Base-by-base conservation (phyloP, 35 echinoderm and acorn worm species). In the Chiridota heheva region DNA sequence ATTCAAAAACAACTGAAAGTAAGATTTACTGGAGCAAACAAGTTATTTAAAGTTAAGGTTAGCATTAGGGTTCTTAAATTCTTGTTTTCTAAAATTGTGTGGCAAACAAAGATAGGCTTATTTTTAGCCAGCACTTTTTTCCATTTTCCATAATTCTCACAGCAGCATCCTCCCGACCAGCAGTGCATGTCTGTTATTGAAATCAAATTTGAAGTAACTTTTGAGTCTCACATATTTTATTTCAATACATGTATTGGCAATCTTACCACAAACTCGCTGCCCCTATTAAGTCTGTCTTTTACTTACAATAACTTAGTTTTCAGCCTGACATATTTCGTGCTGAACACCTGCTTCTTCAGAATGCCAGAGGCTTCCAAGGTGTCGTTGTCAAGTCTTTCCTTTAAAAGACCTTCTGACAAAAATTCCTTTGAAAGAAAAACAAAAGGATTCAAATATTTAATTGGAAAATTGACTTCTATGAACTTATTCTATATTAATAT, bases 231-330 rank as follows among this genome's bases (percentile, higher is more conserved):
- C 30, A 69, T 5, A 6, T 3, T 5, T 7, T 5, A 4, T 2
- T 8, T 69, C 65, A 35, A 5, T 4, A 32, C 33, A 8, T 69
- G 20, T 31, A 7, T 35, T 7, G n/a, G 6, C 6, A 35, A 6
- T n/a, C 27, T 63, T 63, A 13, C 31, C 27, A 13, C 7, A 69
- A 10, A 39, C 17, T 39, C 8, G 17, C 7, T 35, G 24, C 41
- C 17, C 33, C 17, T 35, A 69, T 25, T n/a, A n/a, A n/a, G n/a
- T n/a, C n/a, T n/a, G n/a, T n/a, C n/a, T n/a, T n/a, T n/a, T 88
- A 91, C 94, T 91, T 81, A 97, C 94, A 90, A 97, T 10, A 97
- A 69, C 58, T 97, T 97, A 25, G 94, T 97, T 72, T 97, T 97
- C 40, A 97, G 73, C 41, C 89, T 84, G 3, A 97, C 94, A 85